A percentile compares a stretch with the other conserved stretches of the same genome.
These are phyloP conservation scores for Cebidichthys violaceus DNA, from an alignment of 2,113 vertebrate species.

Conservation along the genomic window DNA sequence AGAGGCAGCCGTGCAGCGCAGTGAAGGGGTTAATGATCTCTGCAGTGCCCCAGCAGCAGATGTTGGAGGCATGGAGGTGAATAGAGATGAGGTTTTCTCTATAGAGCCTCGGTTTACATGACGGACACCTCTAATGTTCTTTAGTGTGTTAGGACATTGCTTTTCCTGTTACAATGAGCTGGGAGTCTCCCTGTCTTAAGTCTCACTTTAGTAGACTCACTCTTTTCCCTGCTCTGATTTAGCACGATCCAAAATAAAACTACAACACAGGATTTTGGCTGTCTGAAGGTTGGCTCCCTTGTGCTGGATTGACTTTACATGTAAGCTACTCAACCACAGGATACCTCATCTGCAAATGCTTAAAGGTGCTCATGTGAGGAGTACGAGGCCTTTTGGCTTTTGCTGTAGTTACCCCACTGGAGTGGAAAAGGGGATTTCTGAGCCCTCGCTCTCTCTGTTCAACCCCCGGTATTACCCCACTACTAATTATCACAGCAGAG, in stretches of 20 bases:
- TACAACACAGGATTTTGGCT: constrained; percentile 22
- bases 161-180: constrained; percentile 69
- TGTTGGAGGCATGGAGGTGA: constrained; percentile 81
- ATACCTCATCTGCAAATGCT: constrained; percentile 50
- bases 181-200: constrained; percentile 51
- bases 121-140: constrained; percentile 74
- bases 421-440: constrained; percentile 77
- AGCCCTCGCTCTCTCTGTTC: constrained; percentile 52
- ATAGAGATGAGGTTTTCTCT: constrained; percentile 79
- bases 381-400: constrained; percentile 47
- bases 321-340: constrained; percentile 18
- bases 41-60: constrained; percentile 76
- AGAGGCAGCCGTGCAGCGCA: constrained; percentile 50
- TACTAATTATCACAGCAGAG: constrained; percentile 77
- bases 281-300: constrained; percentile 18
- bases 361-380: constrained; percentile 44
- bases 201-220: constrained; percentile 36
- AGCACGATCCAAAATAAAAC: constrained; percentile 19
- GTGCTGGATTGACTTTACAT: constrained; percentile 45
- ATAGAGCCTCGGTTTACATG: constrained; percentile 68
- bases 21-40: constrained; percentile 79
- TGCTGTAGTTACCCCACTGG: constrained; percentile 66
- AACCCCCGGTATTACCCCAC: constrained; percentile 63
- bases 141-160: constrained; percentile 64
- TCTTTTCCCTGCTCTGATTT: constrained; percentile 20